phyloP scores from a whole-genome alignment of 2,113 vertebrate species.

The Anoura caudifer region DNA sequence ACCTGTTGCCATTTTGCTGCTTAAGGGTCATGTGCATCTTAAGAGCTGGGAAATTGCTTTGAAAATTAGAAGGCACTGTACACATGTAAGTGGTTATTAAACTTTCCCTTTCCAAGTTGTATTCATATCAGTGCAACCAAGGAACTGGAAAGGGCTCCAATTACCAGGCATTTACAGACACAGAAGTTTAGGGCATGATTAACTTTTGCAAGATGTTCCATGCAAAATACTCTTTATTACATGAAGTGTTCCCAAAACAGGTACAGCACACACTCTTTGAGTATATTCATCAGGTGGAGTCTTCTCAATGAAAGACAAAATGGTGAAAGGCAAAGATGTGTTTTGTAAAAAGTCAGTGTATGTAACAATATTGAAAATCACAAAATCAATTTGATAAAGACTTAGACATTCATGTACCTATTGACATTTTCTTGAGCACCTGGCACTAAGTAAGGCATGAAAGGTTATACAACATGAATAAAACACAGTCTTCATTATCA shows the following conservation, averaged over 20 bases:
- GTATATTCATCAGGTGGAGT: not conserved
- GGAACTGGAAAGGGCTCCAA: not conserved
- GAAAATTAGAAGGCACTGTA: not conserved
- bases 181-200: not conserved
- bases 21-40: not conserved
- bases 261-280: fast-evolving
- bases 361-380: not conserved
- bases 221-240: not conserved
- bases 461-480: not conserved
- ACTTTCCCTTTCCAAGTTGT: not conserved
- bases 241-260: not conserved
- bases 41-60: not conserved
- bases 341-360: not conserved
- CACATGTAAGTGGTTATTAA: not conserved
- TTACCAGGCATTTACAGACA: not conserved
- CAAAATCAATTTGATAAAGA: not conserved
- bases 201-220: not conserved
- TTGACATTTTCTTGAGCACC: not conserved
- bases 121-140: not conserved
- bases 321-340: not conserved
- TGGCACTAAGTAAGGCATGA: not conserved
- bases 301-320: not conserved
- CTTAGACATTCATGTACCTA: not conserved
- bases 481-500: not conserved
- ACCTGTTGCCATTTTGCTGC: not conserved